These are phyloP conservation scores for Opisthograptis luteolata DNA, from an alignment of 2,888 invertebrate species.

Conservation along the genomic window DNA sequence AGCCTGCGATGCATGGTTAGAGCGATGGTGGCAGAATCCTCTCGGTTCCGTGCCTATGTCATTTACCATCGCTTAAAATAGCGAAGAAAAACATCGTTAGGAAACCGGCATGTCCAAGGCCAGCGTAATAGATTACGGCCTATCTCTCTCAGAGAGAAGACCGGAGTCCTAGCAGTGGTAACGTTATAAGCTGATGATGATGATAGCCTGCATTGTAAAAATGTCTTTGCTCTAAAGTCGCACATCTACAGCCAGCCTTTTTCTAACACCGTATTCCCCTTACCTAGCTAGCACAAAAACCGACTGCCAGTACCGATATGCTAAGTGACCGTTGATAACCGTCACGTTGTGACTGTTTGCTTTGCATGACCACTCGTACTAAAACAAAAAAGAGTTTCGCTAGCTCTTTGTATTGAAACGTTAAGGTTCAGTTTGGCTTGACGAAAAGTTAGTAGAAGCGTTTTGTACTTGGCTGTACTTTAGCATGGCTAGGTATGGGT, in stretches of 20 bases:
- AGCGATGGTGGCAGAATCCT: too few species aligned
- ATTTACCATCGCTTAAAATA: too few species aligned
- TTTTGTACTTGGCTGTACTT: constrained; percentile 12
- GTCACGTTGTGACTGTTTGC: constrained; percentile 57
- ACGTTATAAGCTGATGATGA: too few species aligned
- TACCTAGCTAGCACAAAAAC: constrained; percentile 66
- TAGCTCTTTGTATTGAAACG: constrained; percentile 7
- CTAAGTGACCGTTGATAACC: constrained; percentile 79
- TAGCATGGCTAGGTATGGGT: constrained; percentile 1
- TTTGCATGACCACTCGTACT: constrained; percentile 53
- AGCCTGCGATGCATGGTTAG: too few species aligned
- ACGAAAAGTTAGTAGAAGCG: neutral
- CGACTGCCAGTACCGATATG: constrained; percentile 68
- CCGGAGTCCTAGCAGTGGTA: too few species aligned
- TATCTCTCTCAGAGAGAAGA: too few species aligned
- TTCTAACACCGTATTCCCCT: constrained; percentile 54
- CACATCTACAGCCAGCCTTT: constrained; percentile 44
- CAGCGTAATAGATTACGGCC: too few species aligned
- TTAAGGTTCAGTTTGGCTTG: constrained; percentile 9
- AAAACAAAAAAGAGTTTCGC: constrained; percentile 23
- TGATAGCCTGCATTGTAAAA: too few species aligned
- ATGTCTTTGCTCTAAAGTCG: neutral
- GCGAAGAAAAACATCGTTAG: too few species aligned
- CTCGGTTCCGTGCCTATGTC: too few species aligned
- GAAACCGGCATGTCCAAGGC: too few species aligned